A percentile compares a stretch with the other conserved stretches of the same genome.
Evolutionary conservation across 2,888 invertebrate species (phyloP).

Genomic region (Dioctria rufipes): DNA sequence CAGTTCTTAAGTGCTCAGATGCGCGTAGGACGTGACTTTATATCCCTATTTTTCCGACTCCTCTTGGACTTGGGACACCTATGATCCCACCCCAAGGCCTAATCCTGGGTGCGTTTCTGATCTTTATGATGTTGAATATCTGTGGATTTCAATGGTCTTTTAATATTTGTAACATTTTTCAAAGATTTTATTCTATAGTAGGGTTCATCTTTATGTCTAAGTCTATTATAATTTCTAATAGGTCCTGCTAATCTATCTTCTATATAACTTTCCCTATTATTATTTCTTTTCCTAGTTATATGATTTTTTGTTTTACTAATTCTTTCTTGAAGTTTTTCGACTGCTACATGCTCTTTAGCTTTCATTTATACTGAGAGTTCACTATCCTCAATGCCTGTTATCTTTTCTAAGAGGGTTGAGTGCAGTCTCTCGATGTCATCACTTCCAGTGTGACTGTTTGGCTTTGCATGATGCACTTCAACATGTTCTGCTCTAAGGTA

Average conservation of each 20-base stretch:
- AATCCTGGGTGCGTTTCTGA: too few relatives aligned
- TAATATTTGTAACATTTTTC: neutral
- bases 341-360: too few relatives aligned
- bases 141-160: neutral
- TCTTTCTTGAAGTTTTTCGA: conserved; percentile 50
- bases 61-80: too few relatives aligned
- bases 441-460: too few relatives aligned
- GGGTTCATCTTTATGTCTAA: conserved; percentile 52
- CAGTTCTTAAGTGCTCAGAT: too few relatives aligned
- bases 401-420: conserved; percentile 57
- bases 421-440: conserved; percentile 52
- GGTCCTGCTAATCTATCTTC: conserved; percentile 37
- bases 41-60: too few relatives aligned
- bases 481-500: too few relatives aligned
- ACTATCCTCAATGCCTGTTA: conserved; percentile 53
- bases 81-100: too few relatives aligned
- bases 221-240: conserved; percentile 50
- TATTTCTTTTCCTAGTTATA: conserved; percentile 29
- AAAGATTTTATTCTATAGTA: conserved; percentile 5
- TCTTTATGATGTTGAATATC: neutral
- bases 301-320: conserved; percentile 51
- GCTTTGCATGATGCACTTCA: too few relatives aligned
- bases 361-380: too few relatives aligned
- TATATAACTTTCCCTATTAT: conserved; percentile 36
- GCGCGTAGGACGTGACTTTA: too few relatives aligned